Evolutionary conservation across 2,888 invertebrate genomes (phyloP).

Genomic region (Rhamphomyia laevipes): DNA sequence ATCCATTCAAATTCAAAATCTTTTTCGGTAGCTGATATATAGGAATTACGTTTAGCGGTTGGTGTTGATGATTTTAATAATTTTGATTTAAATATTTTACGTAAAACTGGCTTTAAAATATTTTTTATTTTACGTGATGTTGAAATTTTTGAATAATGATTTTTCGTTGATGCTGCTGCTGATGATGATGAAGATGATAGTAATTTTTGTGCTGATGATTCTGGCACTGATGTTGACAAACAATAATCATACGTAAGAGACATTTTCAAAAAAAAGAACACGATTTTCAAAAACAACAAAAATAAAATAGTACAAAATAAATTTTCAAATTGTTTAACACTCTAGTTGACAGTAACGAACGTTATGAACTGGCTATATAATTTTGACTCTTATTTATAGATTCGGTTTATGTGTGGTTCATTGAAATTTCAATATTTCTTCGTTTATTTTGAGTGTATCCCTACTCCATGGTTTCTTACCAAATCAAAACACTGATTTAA

Average conservation of each 20-base stretch:
- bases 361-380: too few relatives aligned
- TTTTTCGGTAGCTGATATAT: slow-evolving; percentile 31
- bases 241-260: too few relatives aligned
- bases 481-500: background rate
- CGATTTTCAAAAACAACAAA: too few relatives aligned
- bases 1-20: slow-evolving; percentile 33
- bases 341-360: too few relatives aligned
- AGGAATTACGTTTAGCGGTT: slow-evolving; percentile 29
- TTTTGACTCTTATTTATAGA: background rate
- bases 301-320: too few relatives aligned
- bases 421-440: too few relatives aligned
- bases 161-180: too few relatives aligned
- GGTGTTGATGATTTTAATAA: slow-evolving; percentile 21
- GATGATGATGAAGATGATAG: background rate
- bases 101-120: slow-evolving; percentile 29
- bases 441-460: too few relatives aligned
- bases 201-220: too few relatives aligned
- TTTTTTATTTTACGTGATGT: slow-evolving; percentile 22
- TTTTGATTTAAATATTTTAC: slow-evolving; percentile 29
- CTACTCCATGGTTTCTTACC: background rate
- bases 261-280: too few relatives aligned
- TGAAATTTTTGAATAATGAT: background rate
- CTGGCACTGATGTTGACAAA: too few relatives aligned
- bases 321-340: too few relatives aligned
- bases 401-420: background rate